Conservation (phyloP, 2,888 invertebrate genomes). For the Scotopteryx bipunctaria region DNA sequence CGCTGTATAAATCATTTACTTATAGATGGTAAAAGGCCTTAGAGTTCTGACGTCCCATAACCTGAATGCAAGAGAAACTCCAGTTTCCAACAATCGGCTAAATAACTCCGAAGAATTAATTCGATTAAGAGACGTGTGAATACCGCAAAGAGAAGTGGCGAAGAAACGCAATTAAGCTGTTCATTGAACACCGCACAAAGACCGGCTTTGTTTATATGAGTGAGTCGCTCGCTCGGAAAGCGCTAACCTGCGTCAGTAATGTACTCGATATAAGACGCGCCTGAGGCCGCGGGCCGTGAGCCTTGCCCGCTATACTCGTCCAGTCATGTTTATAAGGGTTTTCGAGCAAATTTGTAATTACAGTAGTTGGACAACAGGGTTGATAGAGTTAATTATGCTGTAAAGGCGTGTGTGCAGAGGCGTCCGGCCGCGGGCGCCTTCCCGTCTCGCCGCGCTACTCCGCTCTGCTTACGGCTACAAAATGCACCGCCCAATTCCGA, state of each 20-base stretch:
- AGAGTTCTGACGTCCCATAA: too few relatives aligned
- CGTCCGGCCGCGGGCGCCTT: constrained; percentile 57
- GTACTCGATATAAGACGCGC: constrained; percentile 34
- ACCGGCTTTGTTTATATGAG: constrained; percentile 67
- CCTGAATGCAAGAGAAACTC: constrained; percentile 30
- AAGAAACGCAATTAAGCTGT: constrained; percentile 77
- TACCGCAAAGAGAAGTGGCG: constrained; percentile 58
- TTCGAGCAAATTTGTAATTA: constrained; percentile 72
- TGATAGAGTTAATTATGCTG: constrained; percentile 78
- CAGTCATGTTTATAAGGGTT: constrained; percentile 62
- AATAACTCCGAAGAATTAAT: constrained; percentile 47
- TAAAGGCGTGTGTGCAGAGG: constrained; percentile 42
- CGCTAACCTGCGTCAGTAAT: constrained; percentile 47
- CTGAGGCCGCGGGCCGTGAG: constrained; percentile 22
- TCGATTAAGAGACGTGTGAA: constrained; percentile 62
- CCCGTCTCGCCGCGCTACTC: constrained; percentile 41
- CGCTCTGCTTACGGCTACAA: constrained; percentile 56
- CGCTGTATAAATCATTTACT: too few relatives aligned
- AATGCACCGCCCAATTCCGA: constrained; percentile 76
- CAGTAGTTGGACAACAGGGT: constrained; percentile 65
- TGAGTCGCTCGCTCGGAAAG: constrained; percentile 58
- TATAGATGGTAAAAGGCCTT: too few relatives aligned
- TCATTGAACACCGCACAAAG: constrained; percentile 72
- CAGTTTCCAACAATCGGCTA: constrained; percentile 15
- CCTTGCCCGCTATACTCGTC: constrained; percentile 23